Evolutionary conservation across 2,888 invertebrate genomes (phyloP), one percentile per base, ranked within the genome.

Genomic region (Epinotia ramella): DNA sequence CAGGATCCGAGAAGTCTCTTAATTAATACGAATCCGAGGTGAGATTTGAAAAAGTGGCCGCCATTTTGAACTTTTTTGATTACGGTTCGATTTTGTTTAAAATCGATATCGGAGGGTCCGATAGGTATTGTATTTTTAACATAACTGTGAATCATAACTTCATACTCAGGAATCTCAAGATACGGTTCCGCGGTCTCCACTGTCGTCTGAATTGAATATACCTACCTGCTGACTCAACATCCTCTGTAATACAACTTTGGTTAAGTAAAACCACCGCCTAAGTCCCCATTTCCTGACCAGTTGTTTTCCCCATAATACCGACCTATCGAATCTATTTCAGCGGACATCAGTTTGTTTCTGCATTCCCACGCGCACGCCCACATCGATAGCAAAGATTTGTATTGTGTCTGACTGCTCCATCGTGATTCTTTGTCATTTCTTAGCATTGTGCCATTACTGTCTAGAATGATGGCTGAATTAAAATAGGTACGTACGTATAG

Each of bases 301-400:
- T 53, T 75, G 66, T 66, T 71, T 75, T 60, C 40, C 28, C 67
- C 40, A 63, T 56, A 62, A 63, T 44, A 28, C 66, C 59, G 9
- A 28, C 60, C 53, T 49, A 71, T 67, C 33, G 60, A 18, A 56
- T 70, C 60, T 71, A 76, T 76, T 76, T 71, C 66, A 71, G 71
- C 75, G 62, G 12, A 56, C 66, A 56, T 67, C 44, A 71, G 62
- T 76, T 76, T 62, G 65, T 76, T 63, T 46, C 74, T 62, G 53
- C 24, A 16, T 60, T 56, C 75, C 75, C 71, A 76, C 75, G 71
- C 75, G 62, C 53, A 69, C 75, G 75, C 75, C 75, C 28, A 76
- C 75, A 18, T 16, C 56, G 18, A 71, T 63, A 20, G 66, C 71
- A 76, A 76, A 67, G 66, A 71, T 71, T 76, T 75, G 71, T 76